Evolutionary conservation across 1,140 invertebrate genomes (phyloP).

Genomic region (Reticulitermes speratus): DNA sequence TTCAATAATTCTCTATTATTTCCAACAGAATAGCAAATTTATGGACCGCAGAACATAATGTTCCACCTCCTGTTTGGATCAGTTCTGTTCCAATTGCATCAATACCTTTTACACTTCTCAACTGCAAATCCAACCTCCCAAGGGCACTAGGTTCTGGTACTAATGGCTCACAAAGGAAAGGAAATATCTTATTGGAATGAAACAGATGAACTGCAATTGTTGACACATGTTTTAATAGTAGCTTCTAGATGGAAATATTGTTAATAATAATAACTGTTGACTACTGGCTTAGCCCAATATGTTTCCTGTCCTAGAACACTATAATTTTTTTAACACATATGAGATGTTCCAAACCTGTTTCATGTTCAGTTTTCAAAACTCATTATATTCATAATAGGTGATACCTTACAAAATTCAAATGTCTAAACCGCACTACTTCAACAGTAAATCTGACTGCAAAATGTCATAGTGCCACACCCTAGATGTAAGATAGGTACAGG

Average conservation of each 20-base stretch:
- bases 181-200: neutral
- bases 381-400: neutral
- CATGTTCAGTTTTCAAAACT: neutral
- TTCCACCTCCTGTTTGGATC: too few relatives aligned
- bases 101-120: too few relatives aligned
- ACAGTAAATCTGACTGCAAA: neutral
- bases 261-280: neutral
- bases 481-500: neutral
- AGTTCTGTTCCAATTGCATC: too few relatives aligned
- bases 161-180: too few relatives aligned
- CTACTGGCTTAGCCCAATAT: neutral
- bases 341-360: neutral
- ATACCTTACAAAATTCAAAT: neutral
- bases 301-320: neutral
- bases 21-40: too few relatives aligned
- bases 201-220: neutral
- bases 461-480: neutral
- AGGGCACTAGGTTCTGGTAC: too few relatives aligned
- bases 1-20: too few relatives aligned
- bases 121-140: too few relatives aligned
- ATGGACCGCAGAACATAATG: too few relatives aligned
- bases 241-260: slow-evolving; percentile 10
- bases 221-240: slow-evolving; percentile 8
- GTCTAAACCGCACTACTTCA: neutral
- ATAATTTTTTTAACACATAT: neutral